Conservation (phyloP, 53 echinoderm and acorn worm genomes). For the Paracentrotus lividus region DNA sequence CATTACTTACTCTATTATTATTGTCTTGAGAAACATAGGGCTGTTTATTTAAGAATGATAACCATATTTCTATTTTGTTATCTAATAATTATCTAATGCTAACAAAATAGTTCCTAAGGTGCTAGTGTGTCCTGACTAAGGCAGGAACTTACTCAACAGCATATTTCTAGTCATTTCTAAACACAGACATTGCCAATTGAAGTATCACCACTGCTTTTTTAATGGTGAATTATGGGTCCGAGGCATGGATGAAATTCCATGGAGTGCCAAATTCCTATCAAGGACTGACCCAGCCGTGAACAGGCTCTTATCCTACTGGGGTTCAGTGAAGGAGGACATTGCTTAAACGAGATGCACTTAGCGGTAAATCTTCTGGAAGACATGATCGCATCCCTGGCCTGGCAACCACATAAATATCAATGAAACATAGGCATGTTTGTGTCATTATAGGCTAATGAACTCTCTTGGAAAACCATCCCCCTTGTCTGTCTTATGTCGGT, state of each 20-base stretch:
- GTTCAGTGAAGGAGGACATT: not conserved
- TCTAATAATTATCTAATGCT: no score
- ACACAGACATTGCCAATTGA: conserved; percentile 2
- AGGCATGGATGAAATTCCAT: conserved; percentile 6
- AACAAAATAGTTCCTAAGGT: no score
- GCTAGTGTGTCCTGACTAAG: no score
- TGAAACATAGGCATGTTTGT: conserved; percentile 29
- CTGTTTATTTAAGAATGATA: no score
- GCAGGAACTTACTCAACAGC: no score
- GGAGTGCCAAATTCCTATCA: not conserved
- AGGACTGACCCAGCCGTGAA: no score
- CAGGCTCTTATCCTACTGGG: not conserved
- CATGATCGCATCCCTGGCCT: not conserved
- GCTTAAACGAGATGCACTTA: conserved; percentile 41
- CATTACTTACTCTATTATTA: no score
- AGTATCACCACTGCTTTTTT: not conserved
- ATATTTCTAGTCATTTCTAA: no score
- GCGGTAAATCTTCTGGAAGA: conserved; percentile 20
- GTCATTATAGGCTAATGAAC: conserved; percentile 30
- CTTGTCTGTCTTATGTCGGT: not conserved
- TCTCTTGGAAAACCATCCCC: not conserved
- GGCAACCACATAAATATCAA: conserved; percentile 51
- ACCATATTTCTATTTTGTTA: no score
- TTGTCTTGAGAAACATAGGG: no score
- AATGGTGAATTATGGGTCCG: conserved; percentile 34